Evolutionary conservation across 2,113 vertebrate genomes (phyloP), one percentile per base, ranked within the genome.

Genomic region (Aepyceros melampus): DNA sequence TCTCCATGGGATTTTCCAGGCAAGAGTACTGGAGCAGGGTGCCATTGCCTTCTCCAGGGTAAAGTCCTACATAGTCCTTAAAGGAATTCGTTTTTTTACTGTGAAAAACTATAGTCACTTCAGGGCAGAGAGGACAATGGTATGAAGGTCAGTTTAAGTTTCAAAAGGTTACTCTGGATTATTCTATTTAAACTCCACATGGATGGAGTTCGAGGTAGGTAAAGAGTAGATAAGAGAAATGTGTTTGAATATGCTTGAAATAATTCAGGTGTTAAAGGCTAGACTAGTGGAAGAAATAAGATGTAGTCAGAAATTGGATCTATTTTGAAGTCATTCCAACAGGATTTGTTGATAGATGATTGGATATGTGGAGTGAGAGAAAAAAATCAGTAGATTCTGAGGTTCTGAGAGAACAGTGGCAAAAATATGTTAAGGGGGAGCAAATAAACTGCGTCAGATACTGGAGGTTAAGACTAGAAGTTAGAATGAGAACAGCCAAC

Each of bases 161-260:
- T 84, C 16, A 43, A 89, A 60, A 14, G 19, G 58, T 51, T 47
- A 53, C 40, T 93, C 15, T 25, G 25, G 19, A 29, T n/a, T 74
- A 36, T 10, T 87, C 5, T 64, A 29, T 79, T 83, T 84, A 62
- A 19, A 71, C 15, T 94, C 1, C 29, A 7, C 40, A 2, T 62
- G 45, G 23, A 51, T 53, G 16, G 2, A 15, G 0, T 19, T 7
- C 1, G 51, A 14, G 6, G 3, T 16, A n/a, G 1, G 21, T 13
- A 53, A 71, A 29, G 33, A 81, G 17, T 43, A 3, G 14, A 40
- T 3, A 16, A n/a, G 4, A 86, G 17, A 89, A 11, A 78, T 9
- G 21, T 71, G 7, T 71, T 89, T 92, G 11, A 86, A 43, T 56
- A 53, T 78, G 12, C 27, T 79, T 93, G 19, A 33, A 67, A 74